Evolutionary conservation across 2,888 invertebrate genomes (phyloP).

Genomic region (Euclidia mi): DNA sequence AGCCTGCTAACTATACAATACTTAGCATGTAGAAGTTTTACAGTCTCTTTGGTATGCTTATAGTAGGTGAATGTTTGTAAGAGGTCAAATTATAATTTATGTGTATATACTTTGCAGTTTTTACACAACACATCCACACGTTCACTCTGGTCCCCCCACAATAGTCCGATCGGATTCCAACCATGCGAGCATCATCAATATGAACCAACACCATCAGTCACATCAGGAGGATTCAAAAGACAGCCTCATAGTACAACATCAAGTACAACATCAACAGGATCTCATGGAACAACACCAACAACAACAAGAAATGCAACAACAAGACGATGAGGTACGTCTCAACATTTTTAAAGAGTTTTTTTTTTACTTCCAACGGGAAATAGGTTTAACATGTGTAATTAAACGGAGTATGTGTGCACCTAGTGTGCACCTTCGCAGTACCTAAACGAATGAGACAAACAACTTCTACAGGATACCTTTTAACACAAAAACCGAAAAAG

Average conservation of each 20-base stretch:
- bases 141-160: slow-evolving; percentile 84
- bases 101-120: slow-evolving; percentile 73
- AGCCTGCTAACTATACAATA: too few species aligned
- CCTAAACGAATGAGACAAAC: too few species aligned
- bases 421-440: too few species aligned
- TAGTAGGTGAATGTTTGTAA: too few species aligned
- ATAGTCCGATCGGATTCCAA: slow-evolving; percentile 84
- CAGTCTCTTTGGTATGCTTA: too few species aligned
- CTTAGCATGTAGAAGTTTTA: too few species aligned
- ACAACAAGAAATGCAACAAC: slow-evolving; percentile 84
- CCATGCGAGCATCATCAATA: slow-evolving; percentile 80
- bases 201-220: slow-evolving; percentile 82
- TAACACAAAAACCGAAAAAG: too few species aligned
- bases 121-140: slow-evolving; percentile 84
- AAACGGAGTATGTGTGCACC: too few species aligned
- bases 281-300: slow-evolving; percentile 87
- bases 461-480: too few species aligned
- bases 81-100: not conserved
- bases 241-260: slow-evolving; percentile 85
- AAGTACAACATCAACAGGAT: slow-evolving; percentile 86
- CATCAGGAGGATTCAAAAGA: slow-evolving; percentile 86
- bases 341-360: too few species aligned
- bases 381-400: too few species aligned
- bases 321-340: slow-evolving; percentile 81
- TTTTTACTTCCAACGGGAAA: too few species aligned